Evolutionary conservation across 2,797 vertebrate genomes (phyloP).

Genomic region (Cebuella pygmaea): DNA sequence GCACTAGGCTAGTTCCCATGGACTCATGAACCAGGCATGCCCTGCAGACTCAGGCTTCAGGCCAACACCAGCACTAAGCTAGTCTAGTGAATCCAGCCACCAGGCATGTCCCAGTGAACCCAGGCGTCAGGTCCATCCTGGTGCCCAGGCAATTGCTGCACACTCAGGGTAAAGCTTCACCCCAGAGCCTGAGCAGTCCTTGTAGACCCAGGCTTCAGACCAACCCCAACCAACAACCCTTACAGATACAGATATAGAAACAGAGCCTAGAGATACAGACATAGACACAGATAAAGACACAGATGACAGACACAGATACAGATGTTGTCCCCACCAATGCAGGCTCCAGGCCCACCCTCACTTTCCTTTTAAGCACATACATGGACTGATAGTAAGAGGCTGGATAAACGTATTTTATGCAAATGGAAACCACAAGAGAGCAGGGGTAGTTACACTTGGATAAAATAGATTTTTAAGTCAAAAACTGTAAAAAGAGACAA

Average conservation of each 20-base stretch:
- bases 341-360: not conserved
- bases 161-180: not conserved
- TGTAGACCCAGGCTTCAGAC: not conserved
- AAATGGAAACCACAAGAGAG: not conserved
- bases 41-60: not conserved
- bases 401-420: not conserved
- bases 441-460: not conserved
- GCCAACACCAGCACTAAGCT: not conserved
- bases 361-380: not conserved
- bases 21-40: not conserved
- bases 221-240: rapidly evolving
- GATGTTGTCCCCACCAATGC: not conserved
- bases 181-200: not conserved
- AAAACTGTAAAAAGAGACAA: not conserved
- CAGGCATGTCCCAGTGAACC: not conserved
- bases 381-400: not conserved
- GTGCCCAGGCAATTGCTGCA: not conserved
- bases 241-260: not conserved
- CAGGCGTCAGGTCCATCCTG: not conserved
- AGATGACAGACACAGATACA: not conserved
- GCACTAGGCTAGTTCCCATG: too few species aligned
- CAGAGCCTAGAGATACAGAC: too few species aligned
- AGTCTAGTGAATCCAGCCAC: not conserved
- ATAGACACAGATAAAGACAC: too few species aligned
- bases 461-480: not conserved